phyloP scores from a whole-genome alignment of 2,113 vertebrate genomes.

The Narcine bancroftii region DNA sequence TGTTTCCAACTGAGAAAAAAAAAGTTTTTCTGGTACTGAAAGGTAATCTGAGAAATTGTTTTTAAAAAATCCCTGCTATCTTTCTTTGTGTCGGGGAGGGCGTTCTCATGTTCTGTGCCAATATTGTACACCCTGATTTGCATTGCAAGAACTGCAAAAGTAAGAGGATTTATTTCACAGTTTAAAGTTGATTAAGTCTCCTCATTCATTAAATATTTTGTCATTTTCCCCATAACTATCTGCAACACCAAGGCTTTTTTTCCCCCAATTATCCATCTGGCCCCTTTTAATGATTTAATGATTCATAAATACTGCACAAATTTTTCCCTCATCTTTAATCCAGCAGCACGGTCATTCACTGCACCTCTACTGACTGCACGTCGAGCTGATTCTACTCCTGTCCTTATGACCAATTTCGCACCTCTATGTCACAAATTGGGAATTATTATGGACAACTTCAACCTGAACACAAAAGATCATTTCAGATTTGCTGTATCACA shows the following conservation, averaged over 20 bases:
- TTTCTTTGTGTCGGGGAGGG: not conserved
- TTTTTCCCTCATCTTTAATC: not conserved
- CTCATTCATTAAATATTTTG: conserved; percentile 26
- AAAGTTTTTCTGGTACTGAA: not conserved
- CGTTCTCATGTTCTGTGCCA: not conserved
- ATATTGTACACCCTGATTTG: not conserved
- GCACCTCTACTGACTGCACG: not conserved
- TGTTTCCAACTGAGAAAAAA: not conserved
- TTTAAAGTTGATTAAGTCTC: conserved; percentile 33
- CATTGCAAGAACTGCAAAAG: not conserved
- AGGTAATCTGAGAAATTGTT: not conserved
- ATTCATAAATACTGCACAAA: conserved; percentile 1
- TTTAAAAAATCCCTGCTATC: not conserved
- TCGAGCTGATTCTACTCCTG: not conserved
- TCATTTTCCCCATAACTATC: not conserved
- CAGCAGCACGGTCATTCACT: not conserved
- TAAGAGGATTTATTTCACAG: conserved; percentile 22
- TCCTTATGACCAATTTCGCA: conserved; percentile 22
- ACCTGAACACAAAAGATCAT: no score
- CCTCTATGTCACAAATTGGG: not conserved
- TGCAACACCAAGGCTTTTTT: not conserved
- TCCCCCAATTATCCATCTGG: conserved; percentile 3
- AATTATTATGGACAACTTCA: no score
- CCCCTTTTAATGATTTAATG: not conserved
- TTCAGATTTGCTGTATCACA: no score